Evolutionary conservation across 2,888 invertebrate genomes (phyloP).

Genomic region (Lithophane semibrunnea): DNA sequence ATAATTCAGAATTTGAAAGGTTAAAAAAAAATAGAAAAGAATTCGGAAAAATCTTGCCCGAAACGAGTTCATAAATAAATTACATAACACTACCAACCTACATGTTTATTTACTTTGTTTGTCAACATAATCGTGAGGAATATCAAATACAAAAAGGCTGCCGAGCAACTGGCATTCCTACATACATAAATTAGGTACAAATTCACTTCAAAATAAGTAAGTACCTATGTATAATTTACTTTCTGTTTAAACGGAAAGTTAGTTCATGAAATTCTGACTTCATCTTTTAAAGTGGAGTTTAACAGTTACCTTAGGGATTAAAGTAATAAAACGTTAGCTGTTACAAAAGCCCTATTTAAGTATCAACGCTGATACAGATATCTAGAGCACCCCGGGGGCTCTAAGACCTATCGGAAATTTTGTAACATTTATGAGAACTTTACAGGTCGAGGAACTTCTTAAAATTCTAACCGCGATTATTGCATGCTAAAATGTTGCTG

Average conservation of each 20-base stretch:
- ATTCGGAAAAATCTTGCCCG: neutral
- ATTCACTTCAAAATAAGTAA: neutral
- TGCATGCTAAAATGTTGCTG: neutral
- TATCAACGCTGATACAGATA: slow-evolving; percentile 41
- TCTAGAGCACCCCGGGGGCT: slow-evolving; percentile 25
- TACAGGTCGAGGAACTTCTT: slow-evolving; percentile 2
- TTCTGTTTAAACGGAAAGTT: slow-evolving; percentile 10
- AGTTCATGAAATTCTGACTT: slow-evolving; percentile 14
- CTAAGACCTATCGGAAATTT: slow-evolving; percentile 23
- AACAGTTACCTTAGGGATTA: slow-evolving; percentile 24
- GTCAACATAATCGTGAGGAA: neutral
- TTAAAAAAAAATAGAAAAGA: neutral
- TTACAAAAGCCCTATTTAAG: slow-evolving; percentile 38
- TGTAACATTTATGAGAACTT: slow-evolving; percentile 36
- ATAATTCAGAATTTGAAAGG: neutral
- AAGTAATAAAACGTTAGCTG: slow-evolving; percentile 45
- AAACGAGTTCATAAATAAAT: neutral
- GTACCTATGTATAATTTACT: neutral
- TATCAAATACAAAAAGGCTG: neutral
- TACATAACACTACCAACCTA: neutral
- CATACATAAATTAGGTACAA: neutral
- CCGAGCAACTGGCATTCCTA: neutral
- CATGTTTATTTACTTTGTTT: neutral
- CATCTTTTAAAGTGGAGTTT: slow-evolving; percentile 30
- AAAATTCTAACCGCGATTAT: slow-evolving; percentile 2